Base-by-base conservation (phyloP, 2,888 invertebrate genomes). In the Nysson spinosus region DNA sequence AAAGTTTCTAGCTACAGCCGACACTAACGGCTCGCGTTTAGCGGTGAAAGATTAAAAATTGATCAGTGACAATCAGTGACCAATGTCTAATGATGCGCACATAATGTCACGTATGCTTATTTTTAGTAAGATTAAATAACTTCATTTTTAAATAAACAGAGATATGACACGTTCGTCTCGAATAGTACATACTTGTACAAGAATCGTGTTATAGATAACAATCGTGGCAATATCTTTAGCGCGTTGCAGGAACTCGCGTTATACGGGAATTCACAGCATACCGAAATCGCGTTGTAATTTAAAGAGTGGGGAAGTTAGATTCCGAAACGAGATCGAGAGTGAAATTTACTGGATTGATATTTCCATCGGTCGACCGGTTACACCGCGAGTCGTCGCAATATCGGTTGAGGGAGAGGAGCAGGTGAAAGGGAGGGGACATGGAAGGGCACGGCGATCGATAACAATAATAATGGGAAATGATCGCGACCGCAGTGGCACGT, bases 401-500 rank as follows among this genome's bases (percentile, higher is more conserved):
- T 77, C 71, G 68, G 65, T 46, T 37, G 72, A 58, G 46, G 49
- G 51, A 46, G 20, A 40, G 61, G 28, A 35, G 24, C 20, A 39
- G 56, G 17, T 14, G 14, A 49, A 50, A 26, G 26, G 54, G 47
- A 39, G 42, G 61, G 40, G 46, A 50, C 46, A 42, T 63, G 70
- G 72, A 43, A 63, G 70, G 67, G 58, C 65, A 68, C 72, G 69
- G 62, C 74, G 82, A 84, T 84, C 83, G 82, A 83, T 83, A 72
- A 80, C 75, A 80, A 81, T 82, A 82, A 82, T 83, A 83, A 83
- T 83, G 79, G 83, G 80, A 84, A 84, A 84, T 84, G 83, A 84
- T 83, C 79, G 84, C 82, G 82, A 84, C 84, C 84, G 81, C 84
- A 84, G 79, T 80, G 81, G 84, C 83, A 84, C 84, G 84, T 84